Conservation (phyloP, 2,113 vertebrate genomes). For the Piprites chloris region DNA sequence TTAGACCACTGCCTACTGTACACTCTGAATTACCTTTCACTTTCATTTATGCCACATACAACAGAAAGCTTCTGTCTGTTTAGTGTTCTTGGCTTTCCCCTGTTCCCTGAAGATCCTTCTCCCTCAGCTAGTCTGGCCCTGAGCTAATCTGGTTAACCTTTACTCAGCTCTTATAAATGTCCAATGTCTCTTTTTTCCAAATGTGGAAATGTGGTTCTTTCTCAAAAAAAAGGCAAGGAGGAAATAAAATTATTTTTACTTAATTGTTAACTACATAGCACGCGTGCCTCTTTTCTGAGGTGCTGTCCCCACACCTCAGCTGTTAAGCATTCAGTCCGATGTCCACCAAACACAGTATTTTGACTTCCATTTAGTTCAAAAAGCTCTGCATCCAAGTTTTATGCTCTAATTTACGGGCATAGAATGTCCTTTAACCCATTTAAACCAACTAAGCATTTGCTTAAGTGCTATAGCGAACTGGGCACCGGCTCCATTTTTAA, state of each 20-base stretch:
- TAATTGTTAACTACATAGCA: neutral
- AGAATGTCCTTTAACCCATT: neutral
- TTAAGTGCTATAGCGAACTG: neutral
- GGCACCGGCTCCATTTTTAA: neutral
- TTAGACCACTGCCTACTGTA: neutral
- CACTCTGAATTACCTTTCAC: neutral
- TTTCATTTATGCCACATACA: neutral
- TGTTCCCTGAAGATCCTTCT: neutral
- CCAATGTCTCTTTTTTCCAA: neutral
- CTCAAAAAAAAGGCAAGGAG: neutral
- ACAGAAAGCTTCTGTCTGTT: neutral
- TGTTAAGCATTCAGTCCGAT: neutral
- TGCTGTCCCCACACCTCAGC: neutral
- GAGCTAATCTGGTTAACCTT: neutral
- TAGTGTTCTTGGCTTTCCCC: neutral
- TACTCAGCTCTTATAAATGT: neutral
- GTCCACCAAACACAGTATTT: neutral
- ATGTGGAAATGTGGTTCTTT: neutral
- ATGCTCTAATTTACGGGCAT: neutral
- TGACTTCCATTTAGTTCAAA: neutral
- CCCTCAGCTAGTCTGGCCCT: neutral
- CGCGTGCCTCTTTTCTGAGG: accelerated
- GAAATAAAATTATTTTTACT: neutral
- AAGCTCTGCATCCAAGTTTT: neutral
- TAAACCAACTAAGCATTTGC: neutral